phyloP scores from a whole-genome alignment of 2,797 vertebrate species.

The Pogoniulus pusillus region DNA sequence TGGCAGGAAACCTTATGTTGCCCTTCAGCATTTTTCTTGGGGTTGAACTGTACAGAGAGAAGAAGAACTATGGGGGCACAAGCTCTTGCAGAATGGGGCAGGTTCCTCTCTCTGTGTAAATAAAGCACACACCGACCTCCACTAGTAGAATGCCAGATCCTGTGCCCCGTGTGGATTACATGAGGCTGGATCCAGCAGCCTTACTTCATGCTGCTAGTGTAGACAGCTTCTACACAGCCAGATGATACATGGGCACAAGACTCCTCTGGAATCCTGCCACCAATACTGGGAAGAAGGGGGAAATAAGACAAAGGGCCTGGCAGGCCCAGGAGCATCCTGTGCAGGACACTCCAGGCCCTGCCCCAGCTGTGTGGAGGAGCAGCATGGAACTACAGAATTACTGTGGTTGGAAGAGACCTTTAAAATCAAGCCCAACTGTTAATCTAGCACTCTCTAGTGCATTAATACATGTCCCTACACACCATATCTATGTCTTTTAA shows the following conservation, averaged over 20 bases:
- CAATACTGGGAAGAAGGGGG: fast-evolving
- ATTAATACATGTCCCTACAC: too few species aligned
- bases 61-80: fast-evolving
- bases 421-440: too few species aligned
- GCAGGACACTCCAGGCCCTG: too few species aligned
- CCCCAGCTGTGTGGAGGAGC: not conserved
- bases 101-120: not conserved
- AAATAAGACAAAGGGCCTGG: fast-evolving
- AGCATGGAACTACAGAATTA: too few species aligned
- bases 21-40: not conserved
- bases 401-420: too few species aligned
- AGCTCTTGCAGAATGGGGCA: fast-evolving
- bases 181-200: not conserved
- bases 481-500: too few species aligned
- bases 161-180: fast-evolving
- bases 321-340: too few species aligned
- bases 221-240: not conserved
- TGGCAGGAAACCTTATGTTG: fast-evolving
- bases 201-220: fast-evolving
- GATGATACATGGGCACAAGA: fast-evolving
- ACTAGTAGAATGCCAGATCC: fast-evolving
- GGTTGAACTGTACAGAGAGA: fast-evolving
- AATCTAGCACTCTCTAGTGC: too few species aligned
- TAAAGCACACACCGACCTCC: not conserved
- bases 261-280: too few species aligned